Evolutionary conservation across 2,888 invertebrate genomes (phyloP).

Genomic region (Aelia acuminata): DNA sequence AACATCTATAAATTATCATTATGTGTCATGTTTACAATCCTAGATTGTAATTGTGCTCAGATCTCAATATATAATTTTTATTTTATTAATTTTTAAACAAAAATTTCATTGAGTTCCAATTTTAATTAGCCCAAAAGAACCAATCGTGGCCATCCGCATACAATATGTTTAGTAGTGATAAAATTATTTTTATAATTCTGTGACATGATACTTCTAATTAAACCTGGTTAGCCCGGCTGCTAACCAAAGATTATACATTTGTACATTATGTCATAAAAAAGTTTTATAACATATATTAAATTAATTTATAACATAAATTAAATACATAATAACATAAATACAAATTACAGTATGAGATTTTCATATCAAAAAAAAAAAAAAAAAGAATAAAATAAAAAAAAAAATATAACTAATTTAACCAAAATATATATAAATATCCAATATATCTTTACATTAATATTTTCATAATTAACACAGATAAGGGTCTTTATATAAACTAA

Average conservation of each 20-base stretch:
- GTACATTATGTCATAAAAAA: constrained; percentile 17
- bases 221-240: not conserved
- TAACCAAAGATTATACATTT: constrained; percentile 28
- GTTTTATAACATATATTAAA: constrained; percentile 25
- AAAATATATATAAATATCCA: not conserved
- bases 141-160: not conserved
- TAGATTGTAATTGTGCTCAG: constrained; percentile 37
- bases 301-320: constrained; percentile 35
- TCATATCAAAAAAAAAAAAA: not conserved
- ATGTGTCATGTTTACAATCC: constrained; percentile 18
- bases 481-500: constrained; percentile 38
- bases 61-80: constrained; percentile 34
- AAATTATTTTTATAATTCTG: not conserved
- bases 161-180: not conserved
- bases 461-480: constrained; percentile 43
- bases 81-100: not conserved
- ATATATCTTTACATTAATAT: constrained; percentile 30
- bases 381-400: constrained; percentile 20
- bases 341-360: constrained; percentile 24
- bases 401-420: constrained; percentile 43
- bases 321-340: constrained; percentile 47
- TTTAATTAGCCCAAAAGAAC: not conserved
- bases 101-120: not conserved
- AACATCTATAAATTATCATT: constrained; percentile 37
- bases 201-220: constrained; percentile 24